Conservation (phyloP, 2,888 invertebrate species). For the Tanypteryx hageni region DNA sequence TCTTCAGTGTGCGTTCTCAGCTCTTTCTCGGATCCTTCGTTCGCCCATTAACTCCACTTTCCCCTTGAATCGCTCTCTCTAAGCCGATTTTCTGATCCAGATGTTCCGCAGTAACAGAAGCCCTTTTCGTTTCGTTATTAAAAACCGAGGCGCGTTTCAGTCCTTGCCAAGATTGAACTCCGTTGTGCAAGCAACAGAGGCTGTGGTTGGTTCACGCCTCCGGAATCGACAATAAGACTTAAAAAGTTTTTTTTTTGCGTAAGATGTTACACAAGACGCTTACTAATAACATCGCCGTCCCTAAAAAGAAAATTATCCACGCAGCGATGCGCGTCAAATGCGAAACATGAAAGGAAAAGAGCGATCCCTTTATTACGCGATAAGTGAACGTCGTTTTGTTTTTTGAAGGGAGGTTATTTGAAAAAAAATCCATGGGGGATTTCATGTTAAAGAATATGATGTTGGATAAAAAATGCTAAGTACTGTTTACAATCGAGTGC, state of each 20-base stretch:
- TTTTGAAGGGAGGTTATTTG: too few relatives aligned
- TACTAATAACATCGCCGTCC: neutral
- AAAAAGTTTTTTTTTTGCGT: slow-evolving; percentile 7
- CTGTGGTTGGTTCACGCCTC: neutral
- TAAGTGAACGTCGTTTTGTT: too few relatives aligned
- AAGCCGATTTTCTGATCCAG: slow-evolving; percentile 33
- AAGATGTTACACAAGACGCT: neutral
- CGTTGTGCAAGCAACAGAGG: neutral
- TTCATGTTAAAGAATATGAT: too few relatives aligned
- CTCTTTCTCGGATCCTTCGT: neutral
- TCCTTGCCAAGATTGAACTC: slow-evolving; percentile 18
- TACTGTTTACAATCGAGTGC: too few relatives aligned
- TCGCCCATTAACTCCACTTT: neutral
- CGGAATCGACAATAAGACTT: slow-evolving; percentile 9
- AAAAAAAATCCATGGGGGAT: too few relatives aligned
- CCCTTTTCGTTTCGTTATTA: slow-evolving; percentile 36
- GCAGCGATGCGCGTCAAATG: too few relatives aligned
- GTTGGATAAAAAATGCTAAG: too few relatives aligned
- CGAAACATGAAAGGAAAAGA: too few relatives aligned
- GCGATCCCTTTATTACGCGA: too few relatives aligned
- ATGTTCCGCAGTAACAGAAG: neutral
- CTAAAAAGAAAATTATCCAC: too few relatives aligned
- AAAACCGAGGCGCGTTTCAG: slow-evolving; percentile 26
- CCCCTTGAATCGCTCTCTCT: neutral
- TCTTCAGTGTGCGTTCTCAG: neutral